Percentiles rank a stretch among this genome's conserved stretches.
phyloP scores from a whole-genome alignment of 2,888 invertebrate species.

The Disparrhopalites patrizii region DNA sequence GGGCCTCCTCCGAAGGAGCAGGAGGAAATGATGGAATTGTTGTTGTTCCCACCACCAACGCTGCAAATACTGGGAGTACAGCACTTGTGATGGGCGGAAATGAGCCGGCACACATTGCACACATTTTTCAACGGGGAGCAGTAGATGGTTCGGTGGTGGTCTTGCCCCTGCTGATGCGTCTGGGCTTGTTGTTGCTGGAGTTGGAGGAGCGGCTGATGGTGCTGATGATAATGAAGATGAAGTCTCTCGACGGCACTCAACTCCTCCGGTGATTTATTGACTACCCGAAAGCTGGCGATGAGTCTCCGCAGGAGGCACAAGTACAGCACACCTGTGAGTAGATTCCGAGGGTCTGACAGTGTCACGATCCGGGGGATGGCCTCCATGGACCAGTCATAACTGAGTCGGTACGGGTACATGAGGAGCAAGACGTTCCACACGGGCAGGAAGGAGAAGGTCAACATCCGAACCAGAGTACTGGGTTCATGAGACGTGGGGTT shows the following conservation, averaged over 20 bases:
- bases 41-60: no score
- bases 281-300: constrained; percentile 22
- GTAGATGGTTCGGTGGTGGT: constrained; percentile 42
- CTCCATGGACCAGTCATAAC: constrained; percentile 99
- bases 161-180: constrained; percentile 31
- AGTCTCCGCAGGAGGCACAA: constrained; percentile 50
- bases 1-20: no score
- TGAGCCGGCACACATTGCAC: constrained; percentile 15
- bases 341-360: constrained; percentile 72
- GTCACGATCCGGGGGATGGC: constrained; percentile 81
- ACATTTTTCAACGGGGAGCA: background rate
- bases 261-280: constrained; percentile 13
- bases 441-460: constrained; percentile 89
- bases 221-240: background rate
- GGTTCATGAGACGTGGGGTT: constrained; percentile 91
- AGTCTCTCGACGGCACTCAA: background rate
- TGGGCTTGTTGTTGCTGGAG: constrained; percentile 46
- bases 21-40: constrained; percentile 28
- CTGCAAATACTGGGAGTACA: no score
- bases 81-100: constrained; percentile 11
- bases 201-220: background rate
- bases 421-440: constrained; percentile 84
- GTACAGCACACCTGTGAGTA: constrained; percentile 73
- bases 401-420: constrained; percentile 78
- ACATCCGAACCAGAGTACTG: constrained; percentile 70